phyloP scores from a whole-genome alignment of 2,888 invertebrate genomes.

The Piscicola geometra region DNA sequence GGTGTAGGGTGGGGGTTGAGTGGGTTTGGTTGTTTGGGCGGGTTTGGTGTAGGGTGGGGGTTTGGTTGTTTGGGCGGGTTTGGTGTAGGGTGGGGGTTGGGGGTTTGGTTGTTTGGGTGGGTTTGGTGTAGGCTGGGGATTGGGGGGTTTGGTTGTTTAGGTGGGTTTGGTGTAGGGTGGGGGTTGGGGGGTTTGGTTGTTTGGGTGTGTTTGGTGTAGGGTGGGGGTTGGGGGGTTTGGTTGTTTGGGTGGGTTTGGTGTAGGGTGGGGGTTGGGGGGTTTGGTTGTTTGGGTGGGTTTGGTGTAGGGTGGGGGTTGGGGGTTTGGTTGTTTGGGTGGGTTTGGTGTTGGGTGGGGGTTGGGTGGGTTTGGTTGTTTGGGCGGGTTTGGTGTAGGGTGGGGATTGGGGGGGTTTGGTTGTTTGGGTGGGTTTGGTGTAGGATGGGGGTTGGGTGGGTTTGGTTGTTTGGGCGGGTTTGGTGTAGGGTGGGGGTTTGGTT shows the following conservation, averaged over 20 bases:
- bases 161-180: too few relatives aligned
- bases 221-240: background rate
- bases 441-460: background rate
- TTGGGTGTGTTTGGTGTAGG: background rate
- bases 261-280: background rate
- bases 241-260: background rate
- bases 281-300: background rate
- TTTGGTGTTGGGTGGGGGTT: slow-evolving; percentile 8
- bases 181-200: too few relatives aligned
- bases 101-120: slow-evolving; percentile 75
- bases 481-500: background rate
- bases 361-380: too few relatives aligned
- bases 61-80: too few relatives aligned
- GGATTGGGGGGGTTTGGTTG: too few relatives aligned
- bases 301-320: slow-evolving; percentile 66
- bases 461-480: background rate
- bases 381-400: too few relatives aligned
- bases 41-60: too few relatives aligned
- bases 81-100: slow-evolving; percentile 66
- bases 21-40: too few relatives aligned
- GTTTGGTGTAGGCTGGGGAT: slow-evolving; percentile 49
- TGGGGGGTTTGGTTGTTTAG: too few relatives aligned
- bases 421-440: background rate
- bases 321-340: slow-evolving; percentile 76
- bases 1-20: background rate